Percentiles rank a stretch among this genome's conserved stretches.
Conservation (phyloP, 2,797 vertebrate species). For the Pseudomugil gertrudae region DNA sequence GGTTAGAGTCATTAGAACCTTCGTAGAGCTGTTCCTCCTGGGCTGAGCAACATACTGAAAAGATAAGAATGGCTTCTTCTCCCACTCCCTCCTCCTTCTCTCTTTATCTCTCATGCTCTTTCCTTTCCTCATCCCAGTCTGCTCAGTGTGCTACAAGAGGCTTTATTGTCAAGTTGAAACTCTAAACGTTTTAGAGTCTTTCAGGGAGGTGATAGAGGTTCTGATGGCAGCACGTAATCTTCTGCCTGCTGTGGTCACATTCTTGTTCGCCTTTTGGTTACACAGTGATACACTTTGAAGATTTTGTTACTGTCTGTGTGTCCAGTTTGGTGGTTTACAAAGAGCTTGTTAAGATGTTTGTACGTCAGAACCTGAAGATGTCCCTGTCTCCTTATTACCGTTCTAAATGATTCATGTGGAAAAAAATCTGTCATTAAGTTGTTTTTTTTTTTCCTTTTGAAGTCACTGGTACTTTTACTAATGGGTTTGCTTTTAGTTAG, state of each 20-base stretch:
- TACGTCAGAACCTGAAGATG: not conserved
- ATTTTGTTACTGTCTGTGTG: conserved; percentile 53
- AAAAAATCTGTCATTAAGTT: not conserved
- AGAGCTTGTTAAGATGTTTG: not conserved
- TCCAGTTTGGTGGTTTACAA: conserved; percentile 20
- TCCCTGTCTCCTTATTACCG: not conserved
- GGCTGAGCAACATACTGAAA: conserved; percentile 32
- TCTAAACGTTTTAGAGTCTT: conserved; percentile 53
- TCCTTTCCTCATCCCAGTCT: conserved; percentile 17
- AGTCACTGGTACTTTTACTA: not conserved
- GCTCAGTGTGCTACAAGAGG: conserved; percentile 39
- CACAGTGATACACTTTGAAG: conserved; percentile 46
- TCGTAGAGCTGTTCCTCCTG: conserved; percentile 50
- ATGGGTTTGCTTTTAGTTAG: not conserved
- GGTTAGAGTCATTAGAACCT: conserved; percentile 55
- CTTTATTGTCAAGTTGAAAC: conserved; percentile 60
- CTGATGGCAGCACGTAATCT: conserved; percentile 50
- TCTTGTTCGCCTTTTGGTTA: conserved; percentile 43
- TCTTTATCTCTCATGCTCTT: conserved; percentile 29
- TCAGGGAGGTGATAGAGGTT: conserved; percentile 46
- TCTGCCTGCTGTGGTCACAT: conserved; percentile 47
- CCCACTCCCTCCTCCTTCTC: conserved; percentile 12
- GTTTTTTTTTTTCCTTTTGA: not conserved
- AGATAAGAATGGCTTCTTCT: conserved; percentile 52
- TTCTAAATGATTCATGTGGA: not conserved